phyloP scores from a whole-genome alignment of 2,113 vertebrate species.

The Arenaria interpres region DNA sequence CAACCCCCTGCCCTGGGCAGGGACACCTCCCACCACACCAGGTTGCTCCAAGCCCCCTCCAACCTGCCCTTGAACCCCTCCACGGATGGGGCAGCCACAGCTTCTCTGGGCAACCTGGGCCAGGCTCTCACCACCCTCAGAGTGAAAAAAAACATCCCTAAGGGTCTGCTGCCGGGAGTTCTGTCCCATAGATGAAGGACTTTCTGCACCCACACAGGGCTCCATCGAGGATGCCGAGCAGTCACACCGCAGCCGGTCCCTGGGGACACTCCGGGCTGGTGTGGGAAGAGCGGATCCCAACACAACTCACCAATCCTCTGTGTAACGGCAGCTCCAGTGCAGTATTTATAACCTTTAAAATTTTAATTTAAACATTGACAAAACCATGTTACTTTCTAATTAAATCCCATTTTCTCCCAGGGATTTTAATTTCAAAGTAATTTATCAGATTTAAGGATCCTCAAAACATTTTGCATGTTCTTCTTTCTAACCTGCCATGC shows the following conservation, averaged over 20 bases:
- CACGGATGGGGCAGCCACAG: neutral
- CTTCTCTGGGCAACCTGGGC: neutral
- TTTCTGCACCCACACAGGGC: neutral
- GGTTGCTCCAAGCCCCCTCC: fast-evolving
- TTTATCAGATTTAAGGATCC: constrained; percentile 88
- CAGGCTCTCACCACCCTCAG: fast-evolving
- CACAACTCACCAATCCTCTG: neutral
- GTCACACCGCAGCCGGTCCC: neutral
- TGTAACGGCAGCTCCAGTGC: neutral
- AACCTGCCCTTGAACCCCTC: fast-evolving
- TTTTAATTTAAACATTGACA: constrained; percentile 79
- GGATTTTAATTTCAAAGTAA: constrained; percentile 87
- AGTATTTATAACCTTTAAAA: constrained; percentile 60
- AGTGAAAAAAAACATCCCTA: neutral
- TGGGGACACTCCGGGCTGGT: fast-evolving
- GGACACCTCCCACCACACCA: neutral
- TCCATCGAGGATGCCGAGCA: fast-evolving
- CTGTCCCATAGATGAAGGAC: fast-evolving
- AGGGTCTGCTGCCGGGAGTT: neutral
- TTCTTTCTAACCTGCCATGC: constrained; percentile 87
- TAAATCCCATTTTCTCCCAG: constrained; percentile 82
- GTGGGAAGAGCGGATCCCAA: neutral
- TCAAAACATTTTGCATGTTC: constrained; percentile 76
- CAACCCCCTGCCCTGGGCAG: neutral
- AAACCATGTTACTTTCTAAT: constrained; percentile 76